A percentile compares a stretch with the other conserved stretches of the same genome.
Evolutionary conservation across 2,888 invertebrate genomes (phyloP).

Genomic region (Cryptocheilus praepositus): DNA sequence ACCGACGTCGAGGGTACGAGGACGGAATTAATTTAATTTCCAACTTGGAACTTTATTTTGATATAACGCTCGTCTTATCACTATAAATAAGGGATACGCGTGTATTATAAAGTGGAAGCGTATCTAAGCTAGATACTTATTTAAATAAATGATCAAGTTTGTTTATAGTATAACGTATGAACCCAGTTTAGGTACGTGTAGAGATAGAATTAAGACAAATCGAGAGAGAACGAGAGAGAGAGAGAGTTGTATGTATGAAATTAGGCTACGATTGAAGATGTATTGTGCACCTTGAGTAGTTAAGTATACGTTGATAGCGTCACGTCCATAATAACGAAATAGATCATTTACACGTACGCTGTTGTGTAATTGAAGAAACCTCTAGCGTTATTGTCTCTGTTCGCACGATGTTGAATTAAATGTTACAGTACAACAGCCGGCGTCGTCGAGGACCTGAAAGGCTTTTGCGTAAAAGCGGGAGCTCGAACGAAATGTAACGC

Average conservation of each 20-base stretch:
- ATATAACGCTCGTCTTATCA: slow-evolving; percentile 42
- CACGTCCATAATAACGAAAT: too few species aligned
- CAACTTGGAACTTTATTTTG: slow-evolving; percentile 52
- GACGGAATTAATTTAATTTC: slow-evolving; percentile 5
- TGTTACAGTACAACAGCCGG: too few species aligned
- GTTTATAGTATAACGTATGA: slow-evolving; percentile 11
- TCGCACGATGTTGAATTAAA: too few species aligned
- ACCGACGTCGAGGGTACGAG: not conserved
- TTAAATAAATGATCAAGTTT: slow-evolving; percentile 43
- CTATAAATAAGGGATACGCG: slow-evolving; percentile 41
- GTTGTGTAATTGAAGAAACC: too few species aligned
- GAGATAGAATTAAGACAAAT: not conserved
- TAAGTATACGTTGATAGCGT: too few species aligned
- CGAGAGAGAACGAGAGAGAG: not conserved
- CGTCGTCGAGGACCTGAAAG: too few species aligned
- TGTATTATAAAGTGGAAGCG: slow-evolving; percentile 24
- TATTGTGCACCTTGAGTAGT: too few species aligned
- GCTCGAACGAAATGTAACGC: too few species aligned
- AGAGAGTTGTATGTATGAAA: not conserved
- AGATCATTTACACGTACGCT: too few species aligned
- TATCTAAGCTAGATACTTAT: slow-evolving; percentile 62
- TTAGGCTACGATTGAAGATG: not conserved
- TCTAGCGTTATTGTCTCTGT: too few species aligned
- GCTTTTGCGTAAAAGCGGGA: too few species aligned
- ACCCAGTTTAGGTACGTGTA: not conserved